These are phyloP conservation scores for Margarornis squamiger DNA, from an alignment of 2,797 vertebrate species.

Conservation along the genomic window DNA sequence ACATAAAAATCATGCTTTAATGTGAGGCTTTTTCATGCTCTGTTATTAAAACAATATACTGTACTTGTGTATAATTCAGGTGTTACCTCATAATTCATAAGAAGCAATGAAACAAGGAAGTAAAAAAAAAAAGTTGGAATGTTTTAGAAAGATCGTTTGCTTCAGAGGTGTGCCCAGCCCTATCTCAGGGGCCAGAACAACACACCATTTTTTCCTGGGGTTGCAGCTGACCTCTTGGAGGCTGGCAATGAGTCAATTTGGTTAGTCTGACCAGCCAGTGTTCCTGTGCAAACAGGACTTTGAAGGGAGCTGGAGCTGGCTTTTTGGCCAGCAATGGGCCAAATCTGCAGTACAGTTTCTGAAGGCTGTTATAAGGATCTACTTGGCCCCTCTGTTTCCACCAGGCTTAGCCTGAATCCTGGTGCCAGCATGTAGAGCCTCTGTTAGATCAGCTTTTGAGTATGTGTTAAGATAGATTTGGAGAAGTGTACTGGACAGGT, in stretches of 20 bases:
- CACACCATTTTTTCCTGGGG: background rate
- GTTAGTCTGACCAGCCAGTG: background rate
- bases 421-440: background rate
- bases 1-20: conserved; percentile 35
- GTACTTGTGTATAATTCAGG: background rate
- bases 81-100: conserved; percentile 22
- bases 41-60: conserved; percentile 47
- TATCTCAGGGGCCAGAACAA: background rate
- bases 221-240: background rate
- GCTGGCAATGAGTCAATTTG: background rate
- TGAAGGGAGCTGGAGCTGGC: background rate
- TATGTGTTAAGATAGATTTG: background rate
- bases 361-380: background rate
- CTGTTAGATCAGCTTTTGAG: background rate
- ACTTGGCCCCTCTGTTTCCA: background rate
- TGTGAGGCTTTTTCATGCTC: conserved; percentile 17
- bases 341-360: background rate
- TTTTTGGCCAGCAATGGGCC: background rate
- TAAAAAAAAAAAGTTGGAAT: background rate
- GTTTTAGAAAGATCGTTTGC: background rate
- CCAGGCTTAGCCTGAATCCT: background rate
- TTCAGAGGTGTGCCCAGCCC: background rate
- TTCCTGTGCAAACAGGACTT: background rate
- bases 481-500: background rate
- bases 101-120: conserved; percentile 1